Conservation (phyloP, 2,888 invertebrate genomes). For the Agapostemon virescens region DNA sequence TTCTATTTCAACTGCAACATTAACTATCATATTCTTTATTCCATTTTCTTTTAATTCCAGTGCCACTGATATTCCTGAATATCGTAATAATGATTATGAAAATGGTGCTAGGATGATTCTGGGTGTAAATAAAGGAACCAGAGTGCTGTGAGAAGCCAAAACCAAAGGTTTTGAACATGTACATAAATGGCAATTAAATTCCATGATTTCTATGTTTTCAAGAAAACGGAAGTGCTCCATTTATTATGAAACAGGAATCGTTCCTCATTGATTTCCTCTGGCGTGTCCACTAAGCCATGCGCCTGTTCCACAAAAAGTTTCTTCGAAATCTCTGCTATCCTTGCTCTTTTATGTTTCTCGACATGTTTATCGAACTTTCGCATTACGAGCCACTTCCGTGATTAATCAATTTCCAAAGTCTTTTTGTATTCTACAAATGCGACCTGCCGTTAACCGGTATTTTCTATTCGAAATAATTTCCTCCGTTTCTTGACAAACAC, state of each 20-base stretch:
- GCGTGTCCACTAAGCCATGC: neutral
- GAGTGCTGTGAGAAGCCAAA: conserved; percentile 42
- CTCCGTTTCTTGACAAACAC: neutral
- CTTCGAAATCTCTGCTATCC: neutral
- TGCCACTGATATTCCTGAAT: conserved; percentile 96
- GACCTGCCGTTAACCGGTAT: neutral
- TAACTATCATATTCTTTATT: neutral
- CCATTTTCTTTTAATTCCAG: conserved; percentile 85
- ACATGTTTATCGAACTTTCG: neutral
- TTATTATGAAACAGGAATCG: neutral
- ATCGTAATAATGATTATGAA: conserved; percentile 93
- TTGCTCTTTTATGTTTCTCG: neutral
- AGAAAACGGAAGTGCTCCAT: conserved; percentile 1
- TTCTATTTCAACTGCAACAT: neutral
- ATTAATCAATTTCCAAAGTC: neutral
- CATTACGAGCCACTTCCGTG: neutral
- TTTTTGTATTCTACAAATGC: neutral
- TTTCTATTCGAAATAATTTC: neutral
- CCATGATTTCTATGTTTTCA: conserved; percentile 52
- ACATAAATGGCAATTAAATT: conserved; percentile 53
- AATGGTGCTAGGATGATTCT: conserved; percentile 88
- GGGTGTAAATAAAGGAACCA: conserved; percentile 44
- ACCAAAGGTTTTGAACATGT: conserved; percentile 23
- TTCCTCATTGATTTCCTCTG: neutral
- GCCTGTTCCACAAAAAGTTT: neutral